Evolutionary conservation across 2,113 vertebrate species (phyloP).

Genomic region (Mustelus asterias): DNA sequence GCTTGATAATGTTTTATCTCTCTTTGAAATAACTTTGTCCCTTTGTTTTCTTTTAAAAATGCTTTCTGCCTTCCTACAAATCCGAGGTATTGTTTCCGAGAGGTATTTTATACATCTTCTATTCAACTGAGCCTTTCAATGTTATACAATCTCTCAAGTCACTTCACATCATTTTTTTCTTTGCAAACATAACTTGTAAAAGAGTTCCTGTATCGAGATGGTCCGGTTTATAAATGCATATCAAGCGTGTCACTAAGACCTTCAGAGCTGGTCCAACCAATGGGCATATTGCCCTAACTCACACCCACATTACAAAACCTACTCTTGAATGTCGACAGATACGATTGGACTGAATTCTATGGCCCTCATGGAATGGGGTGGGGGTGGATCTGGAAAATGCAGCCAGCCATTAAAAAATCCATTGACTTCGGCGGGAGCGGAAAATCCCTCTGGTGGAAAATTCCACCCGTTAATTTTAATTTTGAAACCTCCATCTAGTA

Average conservation of each 20-base stretch:
- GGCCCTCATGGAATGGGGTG: too few species aligned
- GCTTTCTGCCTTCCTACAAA: background rate
- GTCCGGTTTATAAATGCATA: background rate
- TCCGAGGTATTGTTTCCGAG: background rate
- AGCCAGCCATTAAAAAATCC: too few species aligned
- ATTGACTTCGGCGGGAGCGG: too few species aligned
- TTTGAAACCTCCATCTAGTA: background rate
- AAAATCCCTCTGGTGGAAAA: too few species aligned
- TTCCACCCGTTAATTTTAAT: too few species aligned
- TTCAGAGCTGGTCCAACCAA: background rate
- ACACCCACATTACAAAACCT: background rate
- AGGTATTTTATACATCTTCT: background rate
- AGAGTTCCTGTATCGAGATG: background rate
- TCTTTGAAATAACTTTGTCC: background rate
- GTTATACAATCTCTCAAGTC: background rate
- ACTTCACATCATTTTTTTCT: background rate
- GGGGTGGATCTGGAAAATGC: too few species aligned
- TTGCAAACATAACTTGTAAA: background rate
- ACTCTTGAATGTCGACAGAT: background rate
- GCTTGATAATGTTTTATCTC: background rate
- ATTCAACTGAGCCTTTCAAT: background rate
- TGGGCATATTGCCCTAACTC: background rate
- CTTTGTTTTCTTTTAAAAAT: background rate
- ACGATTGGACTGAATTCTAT: background rate
- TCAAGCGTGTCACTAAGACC: background rate